phyloP scores from a whole-genome alignment of 2,797 vertebrate species.

The Eurystomus glaucurus region DNA sequence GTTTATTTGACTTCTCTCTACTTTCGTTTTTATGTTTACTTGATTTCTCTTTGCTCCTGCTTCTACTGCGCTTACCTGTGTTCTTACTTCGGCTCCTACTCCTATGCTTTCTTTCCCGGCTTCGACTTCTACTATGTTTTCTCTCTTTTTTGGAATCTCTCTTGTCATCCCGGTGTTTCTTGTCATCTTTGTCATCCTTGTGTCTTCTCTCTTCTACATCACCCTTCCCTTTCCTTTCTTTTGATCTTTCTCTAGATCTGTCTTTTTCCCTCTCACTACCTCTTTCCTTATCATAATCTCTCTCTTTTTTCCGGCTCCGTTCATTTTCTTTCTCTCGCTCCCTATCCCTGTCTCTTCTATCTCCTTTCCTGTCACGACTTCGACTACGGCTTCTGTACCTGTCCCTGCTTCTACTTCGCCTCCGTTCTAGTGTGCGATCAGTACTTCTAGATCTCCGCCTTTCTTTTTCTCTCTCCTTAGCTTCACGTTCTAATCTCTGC shows the following conservation, averaged over 20 bases:
- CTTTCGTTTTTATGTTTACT: conserved; percentile 85
- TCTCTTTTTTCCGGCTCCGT: conserved; percentile 90
- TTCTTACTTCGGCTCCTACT: conserved; percentile 93
- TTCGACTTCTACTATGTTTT: conserved; percentile 90
- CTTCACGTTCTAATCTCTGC: conserved; percentile 87
- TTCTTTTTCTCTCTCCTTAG: conserved; percentile 89
- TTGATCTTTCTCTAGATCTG: conserved; percentile 85
- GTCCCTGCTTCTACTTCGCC: conserved; percentile 89
- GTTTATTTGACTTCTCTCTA: conserved; percentile 85
- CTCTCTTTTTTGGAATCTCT: conserved; percentile 93
- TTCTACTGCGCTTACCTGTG: conserved; percentile 84
- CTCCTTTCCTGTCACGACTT: conserved; percentile 90
- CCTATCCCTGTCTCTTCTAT: conserved; percentile 90
- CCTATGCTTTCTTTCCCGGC: conserved; percentile 87
- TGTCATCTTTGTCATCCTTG: conserved; percentile 86
- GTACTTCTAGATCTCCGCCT: conserved; percentile 91
- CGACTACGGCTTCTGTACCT: conserved; percentile 89
- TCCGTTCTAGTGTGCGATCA: conserved; percentile 88
- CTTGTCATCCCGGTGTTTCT: conserved; percentile 84
- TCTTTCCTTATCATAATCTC: conserved; percentile 93
- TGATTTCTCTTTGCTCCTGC: conserved; percentile 87
- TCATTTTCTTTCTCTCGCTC: conserved; percentile 92
- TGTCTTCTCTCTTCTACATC: conserved; percentile 84
- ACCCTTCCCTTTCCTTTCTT: conserved; percentile 88
- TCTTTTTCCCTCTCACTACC: conserved; percentile 86